phyloP scores from a whole-genome alignment of 2,797 vertebrate species.

The Danio kyathit region DNA sequence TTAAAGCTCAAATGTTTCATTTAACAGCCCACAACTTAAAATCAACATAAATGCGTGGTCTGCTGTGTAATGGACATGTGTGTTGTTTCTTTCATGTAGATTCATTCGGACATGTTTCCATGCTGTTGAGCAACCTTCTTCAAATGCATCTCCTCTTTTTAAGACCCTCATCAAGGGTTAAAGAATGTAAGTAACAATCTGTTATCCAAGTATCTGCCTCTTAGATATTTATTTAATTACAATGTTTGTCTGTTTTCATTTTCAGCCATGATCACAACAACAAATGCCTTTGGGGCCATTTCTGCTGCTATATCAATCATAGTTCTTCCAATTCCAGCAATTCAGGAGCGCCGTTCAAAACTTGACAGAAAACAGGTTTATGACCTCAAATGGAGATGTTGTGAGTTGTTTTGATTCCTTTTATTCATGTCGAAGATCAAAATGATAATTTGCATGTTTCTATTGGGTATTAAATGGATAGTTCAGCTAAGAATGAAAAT shows the following conservation, averaged over 20 bases:
- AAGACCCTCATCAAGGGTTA: slow-evolving; percentile 3
- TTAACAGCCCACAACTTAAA: background rate
- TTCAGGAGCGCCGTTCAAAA: slow-evolving; percentile 1
- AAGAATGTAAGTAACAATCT: slow-evolving; percentile 14
- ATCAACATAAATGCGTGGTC: background rate
- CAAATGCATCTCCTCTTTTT: slow-evolving; percentile 22
- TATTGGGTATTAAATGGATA: background rate
- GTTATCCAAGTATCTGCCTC: background rate
- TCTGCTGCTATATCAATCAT: slow-evolving; percentile 8
- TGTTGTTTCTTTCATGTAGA: background rate
- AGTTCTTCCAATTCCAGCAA: slow-evolving; percentile 32
- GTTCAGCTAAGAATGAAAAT: too few relatives aligned
- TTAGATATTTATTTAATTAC: background rate
- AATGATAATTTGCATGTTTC: background rate
- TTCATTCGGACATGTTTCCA: background rate
- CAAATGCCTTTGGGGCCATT: slow-evolving; percentile 4
- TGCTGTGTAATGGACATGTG: background rate
- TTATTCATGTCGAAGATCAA: background rate
- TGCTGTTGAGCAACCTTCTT: slow-evolving; percentile 30
- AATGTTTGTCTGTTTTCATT: background rate
- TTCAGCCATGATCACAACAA: slow-evolving; percentile 13
- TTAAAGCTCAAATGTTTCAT: background rate
- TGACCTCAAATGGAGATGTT: slow-evolving; percentile 17
- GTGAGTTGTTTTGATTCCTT: slow-evolving; percentile 8
- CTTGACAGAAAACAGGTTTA: background rate